These are phyloP conservation scores for Rhagoletis pomonella DNA, from an alignment of 1,140 invertebrate genomes.

Conservation along the genomic window DNA sequence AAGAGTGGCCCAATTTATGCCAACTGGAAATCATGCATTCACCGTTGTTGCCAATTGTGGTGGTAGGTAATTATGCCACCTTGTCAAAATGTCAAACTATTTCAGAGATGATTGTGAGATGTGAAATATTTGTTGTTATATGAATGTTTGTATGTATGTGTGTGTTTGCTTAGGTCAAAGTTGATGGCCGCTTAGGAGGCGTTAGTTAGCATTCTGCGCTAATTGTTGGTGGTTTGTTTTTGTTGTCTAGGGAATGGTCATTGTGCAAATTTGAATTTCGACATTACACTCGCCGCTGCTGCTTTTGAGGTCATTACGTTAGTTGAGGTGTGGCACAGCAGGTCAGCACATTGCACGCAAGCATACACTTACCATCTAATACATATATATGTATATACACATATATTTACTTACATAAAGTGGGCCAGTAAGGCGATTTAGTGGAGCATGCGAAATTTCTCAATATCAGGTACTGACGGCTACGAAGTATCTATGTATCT, in stretches of 20 bases:
- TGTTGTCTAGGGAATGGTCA: neutral
- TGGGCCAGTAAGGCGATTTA: no score
- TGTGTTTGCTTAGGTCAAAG: neutral
- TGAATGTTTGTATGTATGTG: neutral
- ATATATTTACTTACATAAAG: neutral
- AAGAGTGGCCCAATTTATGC: neutral
- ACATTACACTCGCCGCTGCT: neutral
- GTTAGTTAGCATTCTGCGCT: neutral
- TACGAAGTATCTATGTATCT: no score
- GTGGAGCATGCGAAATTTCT: no score
- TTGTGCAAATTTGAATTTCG: slow-evolving; percentile 16
- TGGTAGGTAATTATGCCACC: neutral
- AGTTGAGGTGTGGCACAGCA: no score
- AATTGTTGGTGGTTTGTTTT: neutral
- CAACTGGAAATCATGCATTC: neutral
- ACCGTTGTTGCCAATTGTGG: no score
- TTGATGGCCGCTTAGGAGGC: neutral
- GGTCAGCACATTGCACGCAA: no score
- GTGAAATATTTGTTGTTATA: neutral
- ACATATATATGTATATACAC: no score
- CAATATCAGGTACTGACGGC: neutral
- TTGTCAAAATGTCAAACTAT: slow-evolving; percentile 50
- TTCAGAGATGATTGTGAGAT: neutral
- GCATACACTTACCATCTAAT: no score
- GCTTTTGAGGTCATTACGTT: slow-evolving; percentile 7